Conservation (phyloP, 2,797 vertebrate species). For the Tarsius wallacei region DNA sequence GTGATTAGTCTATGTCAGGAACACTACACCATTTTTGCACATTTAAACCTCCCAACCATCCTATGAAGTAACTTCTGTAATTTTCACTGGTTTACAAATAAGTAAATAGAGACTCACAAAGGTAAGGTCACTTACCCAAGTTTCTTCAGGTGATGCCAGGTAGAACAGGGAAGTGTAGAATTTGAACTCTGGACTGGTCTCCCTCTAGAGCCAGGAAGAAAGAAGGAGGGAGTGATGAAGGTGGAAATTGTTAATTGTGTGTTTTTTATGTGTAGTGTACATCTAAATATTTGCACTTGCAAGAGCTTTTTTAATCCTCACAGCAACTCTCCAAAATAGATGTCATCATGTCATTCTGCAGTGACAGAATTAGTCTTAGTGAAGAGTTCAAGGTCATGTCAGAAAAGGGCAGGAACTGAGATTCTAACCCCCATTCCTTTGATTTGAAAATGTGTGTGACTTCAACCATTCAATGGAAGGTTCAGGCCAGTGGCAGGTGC, state of each 20-base stretch:
- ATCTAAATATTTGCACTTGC: not conserved
- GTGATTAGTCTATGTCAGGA: not conserved
- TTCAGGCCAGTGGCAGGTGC: not conserved
- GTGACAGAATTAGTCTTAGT: not conserved
- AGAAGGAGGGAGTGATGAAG: not conserved
- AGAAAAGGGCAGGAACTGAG: not conserved
- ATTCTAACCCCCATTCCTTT: not conserved
- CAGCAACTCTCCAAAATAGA: not conserved
- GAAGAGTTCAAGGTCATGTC: not conserved
- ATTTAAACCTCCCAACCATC: not conserved
- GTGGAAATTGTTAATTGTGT: not conserved
- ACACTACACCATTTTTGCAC: not conserved
- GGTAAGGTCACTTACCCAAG: not conserved
- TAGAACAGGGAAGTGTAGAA: not conserved
- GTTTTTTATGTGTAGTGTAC: not conserved
- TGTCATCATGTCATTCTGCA: not conserved
- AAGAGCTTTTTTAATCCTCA: not conserved
- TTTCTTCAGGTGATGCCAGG: not conserved
- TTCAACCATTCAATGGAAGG: not conserved
- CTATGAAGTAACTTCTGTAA: not conserved
- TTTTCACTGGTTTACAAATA: constrained; percentile 17
- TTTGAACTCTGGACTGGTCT: not conserved
- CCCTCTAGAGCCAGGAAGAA: not conserved
- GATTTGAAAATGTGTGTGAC: not conserved
- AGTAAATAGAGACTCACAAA: not conserved